Evolutionary conservation across 1,140 invertebrate genomes (phyloP).

Genomic region (Meloidogyne chitwoodi): DNA sequence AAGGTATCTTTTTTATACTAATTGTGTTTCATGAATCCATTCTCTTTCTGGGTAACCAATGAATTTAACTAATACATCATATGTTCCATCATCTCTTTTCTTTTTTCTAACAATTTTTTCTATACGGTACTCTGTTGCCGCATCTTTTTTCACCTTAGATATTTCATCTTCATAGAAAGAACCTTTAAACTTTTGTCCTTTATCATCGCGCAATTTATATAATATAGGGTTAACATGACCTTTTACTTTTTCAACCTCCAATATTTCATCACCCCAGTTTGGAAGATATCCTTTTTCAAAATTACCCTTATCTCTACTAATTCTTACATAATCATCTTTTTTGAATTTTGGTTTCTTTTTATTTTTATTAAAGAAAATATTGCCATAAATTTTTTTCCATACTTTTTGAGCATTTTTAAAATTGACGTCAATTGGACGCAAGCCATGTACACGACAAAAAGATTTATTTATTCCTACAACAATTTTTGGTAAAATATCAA

Average conservation of each 20-base stretch:
- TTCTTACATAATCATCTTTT: no score
- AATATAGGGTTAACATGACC: background rate
- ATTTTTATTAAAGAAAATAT: no score
- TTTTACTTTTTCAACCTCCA: no score
- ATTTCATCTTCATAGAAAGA: conserved; percentile 7
- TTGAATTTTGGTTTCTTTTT: background rate
- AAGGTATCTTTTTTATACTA: conserved; percentile 2
- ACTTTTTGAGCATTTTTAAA: conserved; percentile 4
- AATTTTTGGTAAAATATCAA: background rate
- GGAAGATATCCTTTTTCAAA: no score
- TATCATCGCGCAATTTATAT: background rate
- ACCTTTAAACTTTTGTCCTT: conserved; percentile 1
- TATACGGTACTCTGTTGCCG: background rate
- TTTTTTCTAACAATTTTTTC: background rate
- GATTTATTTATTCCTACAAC: conserved; percentile 16
- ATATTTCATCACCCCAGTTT: no score
- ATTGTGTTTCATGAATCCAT: no score
- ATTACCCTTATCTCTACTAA: no score
- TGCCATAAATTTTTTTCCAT: background rate
- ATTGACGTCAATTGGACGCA: background rate
- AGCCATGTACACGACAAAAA: background rate
- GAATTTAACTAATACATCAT: conserved; percentile 5
- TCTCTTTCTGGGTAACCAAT: background rate
- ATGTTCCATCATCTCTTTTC: conserved; percentile 1
- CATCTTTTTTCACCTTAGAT: background rate